Base-by-base conservation (phyloP, 2,888 invertebrate genomes). In the Chrysina gloriosa region DNA sequence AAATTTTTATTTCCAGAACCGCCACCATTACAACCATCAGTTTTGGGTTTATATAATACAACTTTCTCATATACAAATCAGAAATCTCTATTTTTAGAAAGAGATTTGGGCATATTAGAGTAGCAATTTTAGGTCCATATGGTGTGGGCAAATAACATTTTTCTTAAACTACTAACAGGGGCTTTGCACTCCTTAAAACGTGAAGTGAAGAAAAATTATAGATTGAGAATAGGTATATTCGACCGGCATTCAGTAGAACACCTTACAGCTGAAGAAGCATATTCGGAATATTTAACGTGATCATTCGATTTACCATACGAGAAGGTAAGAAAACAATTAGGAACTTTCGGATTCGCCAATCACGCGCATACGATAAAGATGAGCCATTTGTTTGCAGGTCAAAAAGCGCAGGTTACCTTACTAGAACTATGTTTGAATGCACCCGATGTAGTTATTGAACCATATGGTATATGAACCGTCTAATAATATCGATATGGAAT, bases 181-280 rank as follows among this genome's bases (percentile, higher is more conserved):
- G 97, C 96, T 71, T 80, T 99, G 61, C 86, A 89, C 67, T 97
- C 98, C 0, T 81, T 86, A 4, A 82, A 86, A 74, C 98, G 98
- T 31, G 98, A 99, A 78, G 88, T 92, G 63, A 90, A 94, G 66
- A 94, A 90, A 83, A 98, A 99, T 83, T 96, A 98, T 83, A 89
- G 98, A 81, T 83, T 98, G 91, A 89, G 95, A 77, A 96, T 99
- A 79, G 98, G 99, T 70, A 92, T 96, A 75, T 99, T 97, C 84
- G 98, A 99, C 85, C 99, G 99, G 86, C 99, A 99, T 84, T 98
- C 98, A 1, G 98, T 98, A 31, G 99, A 99, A 83, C 98, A 99
- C 84, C 86, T 99, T 70, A 97, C 97, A 5, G 94, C 97, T 0
- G 97, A 98, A 79, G 97, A 98, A 84, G 92, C 96, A 0, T 96